phyloP scores from a whole-genome alignment of 2,113 vertebrate species.

The Morone saxatilis region DNA sequence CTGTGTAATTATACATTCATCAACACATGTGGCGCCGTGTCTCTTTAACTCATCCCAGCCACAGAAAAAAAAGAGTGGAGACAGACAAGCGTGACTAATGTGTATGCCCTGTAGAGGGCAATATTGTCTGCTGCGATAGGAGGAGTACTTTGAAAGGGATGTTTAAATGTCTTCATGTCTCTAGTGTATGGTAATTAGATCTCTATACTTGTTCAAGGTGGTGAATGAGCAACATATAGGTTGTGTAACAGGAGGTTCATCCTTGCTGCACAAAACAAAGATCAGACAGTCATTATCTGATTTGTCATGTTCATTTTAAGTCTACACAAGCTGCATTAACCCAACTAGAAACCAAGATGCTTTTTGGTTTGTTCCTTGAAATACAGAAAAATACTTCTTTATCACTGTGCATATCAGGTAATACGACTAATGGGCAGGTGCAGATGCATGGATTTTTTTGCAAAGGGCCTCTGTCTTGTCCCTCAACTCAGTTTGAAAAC shows the following conservation, averaged over 20 bases:
- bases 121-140: constrained; percentile 74
- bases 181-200: constrained; percentile 52
- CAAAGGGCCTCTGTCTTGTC: constrained; percentile 1
- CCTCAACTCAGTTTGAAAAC: constrained; percentile 22
- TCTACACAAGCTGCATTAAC: background rate
- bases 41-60: constrained; percentile 35
- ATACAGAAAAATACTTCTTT: background rate
- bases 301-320: constrained; percentile 23
- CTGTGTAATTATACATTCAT: constrained; percentile 31
- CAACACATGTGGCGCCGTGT: constrained; percentile 17
- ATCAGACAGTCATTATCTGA: background rate
- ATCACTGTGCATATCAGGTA: background rate
- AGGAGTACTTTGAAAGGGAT: constrained; percentile 46
- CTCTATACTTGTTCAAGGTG: background rate
- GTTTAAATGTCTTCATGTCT: constrained; percentile 53
- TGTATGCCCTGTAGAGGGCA: constrained; percentile 82
- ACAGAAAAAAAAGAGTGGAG: background rate
- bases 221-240: constrained; percentile 20
- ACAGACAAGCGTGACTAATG: constrained; percentile 71
- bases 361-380: background rate
- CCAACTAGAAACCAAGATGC: background rate
- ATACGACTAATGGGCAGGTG: background rate
- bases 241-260: constrained; percentile 1
- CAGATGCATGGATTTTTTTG: constrained; percentile 1
- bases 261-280: background rate